Evolutionary conservation across 2,113 vertebrate genomes (phyloP).

Genomic region (Progne subis): DNA sequence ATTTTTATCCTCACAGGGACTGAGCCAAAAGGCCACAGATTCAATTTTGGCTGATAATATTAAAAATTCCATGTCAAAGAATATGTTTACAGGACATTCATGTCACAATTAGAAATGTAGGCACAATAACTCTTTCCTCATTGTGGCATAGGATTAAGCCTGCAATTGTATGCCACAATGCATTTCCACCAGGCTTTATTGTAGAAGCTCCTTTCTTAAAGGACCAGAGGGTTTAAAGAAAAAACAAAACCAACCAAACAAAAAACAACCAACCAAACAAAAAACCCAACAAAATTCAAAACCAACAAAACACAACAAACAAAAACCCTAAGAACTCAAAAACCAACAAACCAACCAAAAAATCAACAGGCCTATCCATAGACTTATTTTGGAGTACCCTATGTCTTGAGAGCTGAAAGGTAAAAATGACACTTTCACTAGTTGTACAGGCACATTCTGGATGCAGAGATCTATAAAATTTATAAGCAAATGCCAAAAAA

Average conservation of each 20-base stretch:
- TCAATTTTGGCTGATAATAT: neutral
- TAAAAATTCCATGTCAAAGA: neutral
- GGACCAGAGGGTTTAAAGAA: neutral
- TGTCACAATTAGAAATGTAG: neutral
- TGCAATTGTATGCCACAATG: fast-evolving
- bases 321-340: too few species aligned
- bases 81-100: neutral
- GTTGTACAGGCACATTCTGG: neutral
- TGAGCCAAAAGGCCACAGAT: neutral
- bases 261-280: neutral
- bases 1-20: neutral
- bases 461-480: neutral
- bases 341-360: neutral
- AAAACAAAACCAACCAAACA: neutral
- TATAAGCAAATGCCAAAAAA: neutral
- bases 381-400: neutral
- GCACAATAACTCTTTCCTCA: neutral
- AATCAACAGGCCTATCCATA: neutral
- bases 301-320: neutral
- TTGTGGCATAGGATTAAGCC: neutral
- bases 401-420: neutral
- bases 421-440: neutral
- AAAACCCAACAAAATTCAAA: neutral
- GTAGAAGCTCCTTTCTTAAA: neutral
- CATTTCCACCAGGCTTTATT: neutral